phyloP scores from a whole-genome alignment of 92 coral and sea anemone genomes.

The Heliopora coerulea region DNA sequence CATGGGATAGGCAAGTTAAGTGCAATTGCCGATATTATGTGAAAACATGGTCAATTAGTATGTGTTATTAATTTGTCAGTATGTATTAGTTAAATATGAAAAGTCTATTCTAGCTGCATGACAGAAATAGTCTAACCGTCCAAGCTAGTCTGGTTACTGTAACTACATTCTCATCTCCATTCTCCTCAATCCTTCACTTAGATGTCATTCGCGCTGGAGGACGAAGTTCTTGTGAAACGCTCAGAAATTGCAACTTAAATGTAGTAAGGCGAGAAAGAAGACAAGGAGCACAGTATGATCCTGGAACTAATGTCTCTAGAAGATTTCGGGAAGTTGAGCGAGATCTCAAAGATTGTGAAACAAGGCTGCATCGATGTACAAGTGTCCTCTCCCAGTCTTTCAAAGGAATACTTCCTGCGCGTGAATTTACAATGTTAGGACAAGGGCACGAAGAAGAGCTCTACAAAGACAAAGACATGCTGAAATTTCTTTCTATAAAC shows the following conservation, averaged over 20 bases:
- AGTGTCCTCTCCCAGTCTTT: not conserved
- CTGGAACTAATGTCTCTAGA: not conserved
- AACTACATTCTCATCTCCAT: too few relatives aligned
- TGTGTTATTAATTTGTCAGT: too few relatives aligned
- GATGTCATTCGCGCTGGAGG: constrained; percentile 89
- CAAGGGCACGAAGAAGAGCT: not conserved
- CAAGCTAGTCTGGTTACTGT: too few relatives aligned
- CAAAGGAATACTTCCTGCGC: constrained; percentile 32
- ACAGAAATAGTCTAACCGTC: too few relatives aligned
- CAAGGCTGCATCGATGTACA: not conserved
- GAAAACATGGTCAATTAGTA: too few relatives aligned
- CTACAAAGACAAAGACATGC: constrained; percentile 1
- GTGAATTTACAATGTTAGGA: not conserved
- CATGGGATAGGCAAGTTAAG: too few relatives aligned
- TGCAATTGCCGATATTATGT: too few relatives aligned
- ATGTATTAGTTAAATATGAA: too few relatives aligned
- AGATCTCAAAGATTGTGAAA: not conserved
- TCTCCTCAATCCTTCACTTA: too few relatives aligned
- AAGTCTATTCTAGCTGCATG: too few relatives aligned
- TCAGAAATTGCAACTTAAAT: constrained; percentile 46
- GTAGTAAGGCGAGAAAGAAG: constrained; percentile 44
- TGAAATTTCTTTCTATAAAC: constrained; percentile 17
- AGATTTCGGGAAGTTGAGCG: constrained; percentile 29
- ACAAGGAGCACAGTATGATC: not conserved
- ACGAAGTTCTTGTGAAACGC: constrained; percentile 61